These are phyloP conservation scores for Callospermophilus lateralis DNA, from an alignment of 2,113 vertebrate species.

Conservation along the genomic window DNA sequence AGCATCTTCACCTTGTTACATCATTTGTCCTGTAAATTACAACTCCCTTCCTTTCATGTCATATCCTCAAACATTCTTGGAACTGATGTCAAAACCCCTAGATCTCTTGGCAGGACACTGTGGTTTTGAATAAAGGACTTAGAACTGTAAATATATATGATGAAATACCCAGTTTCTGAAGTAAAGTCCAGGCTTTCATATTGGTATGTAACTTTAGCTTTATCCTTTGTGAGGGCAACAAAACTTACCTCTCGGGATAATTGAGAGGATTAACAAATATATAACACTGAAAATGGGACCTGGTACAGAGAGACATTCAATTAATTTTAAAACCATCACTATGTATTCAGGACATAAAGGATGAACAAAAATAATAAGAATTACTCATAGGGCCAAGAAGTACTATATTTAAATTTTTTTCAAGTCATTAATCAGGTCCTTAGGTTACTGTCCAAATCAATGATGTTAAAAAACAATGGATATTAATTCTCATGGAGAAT, in stretches of 20 bases:
- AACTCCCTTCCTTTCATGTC: slow-evolving; percentile 24
- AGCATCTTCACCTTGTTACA: background rate
- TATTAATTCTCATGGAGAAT: background rate
- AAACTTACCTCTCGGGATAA: background rate
- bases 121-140: background rate
- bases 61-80: background rate
- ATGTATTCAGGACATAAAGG: background rate
- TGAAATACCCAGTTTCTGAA: slow-evolving; percentile 36
- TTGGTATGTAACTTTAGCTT: background rate
- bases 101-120: background rate
- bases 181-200: background rate
- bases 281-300: background rate
- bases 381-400: background rate
- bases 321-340: background rate
- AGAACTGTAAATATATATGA: background rate
- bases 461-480: background rate
- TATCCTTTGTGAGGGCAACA: background rate
- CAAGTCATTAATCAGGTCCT: background rate
- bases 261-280: background rate
- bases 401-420: background rate
- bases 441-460: background rate
- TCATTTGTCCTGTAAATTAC: slow-evolving; percentile 28
- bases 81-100: slow-evolving; percentile 44
- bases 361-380: slow-evolving; percentile 39
- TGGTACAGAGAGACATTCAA: background rate